These are phyloP conservation scores for Toxostoma redivivum DNA, from an alignment of 2,113 vertebrate genomes.

Conservation along the genomic window DNA sequence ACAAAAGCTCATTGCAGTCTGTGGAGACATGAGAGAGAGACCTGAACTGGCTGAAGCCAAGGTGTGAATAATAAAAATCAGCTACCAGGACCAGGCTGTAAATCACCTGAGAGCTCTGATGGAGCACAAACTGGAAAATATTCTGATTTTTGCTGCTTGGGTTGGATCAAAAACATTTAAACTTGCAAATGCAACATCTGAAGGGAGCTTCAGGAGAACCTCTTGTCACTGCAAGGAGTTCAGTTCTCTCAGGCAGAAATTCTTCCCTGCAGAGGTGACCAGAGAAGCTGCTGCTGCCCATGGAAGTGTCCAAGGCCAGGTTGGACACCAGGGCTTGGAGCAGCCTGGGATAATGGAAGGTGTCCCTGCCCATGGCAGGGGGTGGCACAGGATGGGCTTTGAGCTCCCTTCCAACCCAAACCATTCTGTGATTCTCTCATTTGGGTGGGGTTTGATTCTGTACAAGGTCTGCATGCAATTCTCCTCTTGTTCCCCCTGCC, in stretches of 20 bases:
- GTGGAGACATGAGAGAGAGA: not conserved
- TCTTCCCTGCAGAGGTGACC: not conserved
- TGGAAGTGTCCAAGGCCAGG: not conserved
- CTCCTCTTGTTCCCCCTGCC: not conserved
- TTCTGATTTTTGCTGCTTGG: not conserved
- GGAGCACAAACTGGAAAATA: not conserved
- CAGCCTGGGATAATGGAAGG: fast-evolving
- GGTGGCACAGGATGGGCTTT: not conserved
- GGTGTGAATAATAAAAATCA: not conserved
- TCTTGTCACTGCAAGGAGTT: not conserved
- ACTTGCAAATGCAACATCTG: not conserved
- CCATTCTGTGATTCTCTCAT: not conserved
- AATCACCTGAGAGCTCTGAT: not conserved
- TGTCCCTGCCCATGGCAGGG: not conserved
- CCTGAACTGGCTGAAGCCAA: not conserved
- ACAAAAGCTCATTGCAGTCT: not conserved
- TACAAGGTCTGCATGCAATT: not conserved
- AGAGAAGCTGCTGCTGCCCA: not conserved
- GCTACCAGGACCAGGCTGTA: not conserved
- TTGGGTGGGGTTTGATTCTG: not conserved
- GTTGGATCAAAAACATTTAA: not conserved
- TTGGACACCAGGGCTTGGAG: not conserved
- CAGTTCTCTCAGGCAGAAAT: not conserved
- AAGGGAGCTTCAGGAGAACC: not conserved
- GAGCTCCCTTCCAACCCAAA: not conserved